Conservation (phyloP, 2,888 invertebrate species). For the Colletes collaris region DNA sequence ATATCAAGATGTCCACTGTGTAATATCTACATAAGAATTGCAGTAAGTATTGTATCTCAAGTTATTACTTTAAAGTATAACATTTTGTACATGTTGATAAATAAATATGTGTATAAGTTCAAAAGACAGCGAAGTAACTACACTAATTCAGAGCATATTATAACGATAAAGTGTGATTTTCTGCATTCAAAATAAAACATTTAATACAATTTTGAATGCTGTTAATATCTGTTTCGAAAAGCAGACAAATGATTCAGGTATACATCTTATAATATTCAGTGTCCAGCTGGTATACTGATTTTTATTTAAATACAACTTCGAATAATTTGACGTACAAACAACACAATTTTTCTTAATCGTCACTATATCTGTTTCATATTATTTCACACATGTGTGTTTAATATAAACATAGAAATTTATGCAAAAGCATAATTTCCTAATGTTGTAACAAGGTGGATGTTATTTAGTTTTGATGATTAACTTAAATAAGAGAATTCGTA, state of each 20-base stretch:
- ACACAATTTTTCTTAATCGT: slow-evolving; percentile 9
- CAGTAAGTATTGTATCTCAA: slow-evolving; percentile 68
- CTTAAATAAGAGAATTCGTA: slow-evolving; percentile 17
- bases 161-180: slow-evolving; percentile 23
- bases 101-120: slow-evolving; percentile 29
- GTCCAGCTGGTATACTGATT: slow-evolving; percentile 9
- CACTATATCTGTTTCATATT: slow-evolving; percentile 25
- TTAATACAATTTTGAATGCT: slow-evolving; percentile 22
- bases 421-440: slow-evolving; percentile 10
- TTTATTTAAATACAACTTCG: neutral
- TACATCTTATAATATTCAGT: slow-evolving; percentile 19
- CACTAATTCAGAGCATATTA: slow-evolving; percentile 23
- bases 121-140: slow-evolving; percentile 35
- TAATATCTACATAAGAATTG: slow-evolving; percentile 64
- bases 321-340: neutral
- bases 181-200: neutral
- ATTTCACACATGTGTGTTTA: slow-evolving; percentile 25
- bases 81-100: slow-evolving; percentile 33
- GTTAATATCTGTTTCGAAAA: slow-evolving; percentile 25
- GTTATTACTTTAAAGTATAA: slow-evolving; percentile 59
- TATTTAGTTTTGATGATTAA: slow-evolving; percentile 70
- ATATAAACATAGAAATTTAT: slow-evolving; percentile 25
- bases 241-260: slow-evolving; percentile 20
- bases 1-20: slow-evolving; percentile 68
- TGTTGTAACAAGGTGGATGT: slow-evolving; percentile 71